Evolutionary conservation across 2,888 invertebrate species (phyloP).

Genomic region (Notodonta dromedarius): DNA sequence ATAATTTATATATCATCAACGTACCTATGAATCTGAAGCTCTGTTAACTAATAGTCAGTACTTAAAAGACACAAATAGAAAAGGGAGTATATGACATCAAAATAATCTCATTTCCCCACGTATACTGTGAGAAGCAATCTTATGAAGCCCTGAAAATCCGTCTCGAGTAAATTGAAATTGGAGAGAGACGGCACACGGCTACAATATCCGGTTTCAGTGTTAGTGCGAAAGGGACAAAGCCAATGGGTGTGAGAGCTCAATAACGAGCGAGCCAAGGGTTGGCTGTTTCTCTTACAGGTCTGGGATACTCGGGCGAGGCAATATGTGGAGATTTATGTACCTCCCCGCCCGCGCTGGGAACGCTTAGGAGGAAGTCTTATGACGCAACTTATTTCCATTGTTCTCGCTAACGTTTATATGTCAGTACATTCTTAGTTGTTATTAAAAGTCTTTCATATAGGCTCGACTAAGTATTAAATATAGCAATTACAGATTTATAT

Average conservation of each 20-base stretch:
- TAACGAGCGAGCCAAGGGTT: slow-evolving; percentile 84
- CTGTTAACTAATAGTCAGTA: too few species aligned
- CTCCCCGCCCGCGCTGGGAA: slow-evolving; percentile 57
- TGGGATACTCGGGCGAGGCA: slow-evolving; percentile 70
- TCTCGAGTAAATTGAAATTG: slow-evolving; percentile 84
- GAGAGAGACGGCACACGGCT: slow-evolving; percentile 66
- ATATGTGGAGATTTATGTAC: slow-evolving; percentile 82
- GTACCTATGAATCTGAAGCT: too few species aligned
- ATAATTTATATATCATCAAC: too few species aligned
- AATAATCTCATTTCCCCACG: slow-evolving; percentile 13
- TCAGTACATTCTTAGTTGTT: slow-evolving; percentile 23
- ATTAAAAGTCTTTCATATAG: slow-evolving; percentile 23
- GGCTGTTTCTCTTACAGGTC: slow-evolving; percentile 80
- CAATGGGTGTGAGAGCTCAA: slow-evolving; percentile 81
- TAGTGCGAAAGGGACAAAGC: slow-evolving; percentile 57
- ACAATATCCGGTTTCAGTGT: slow-evolving; percentile 33
- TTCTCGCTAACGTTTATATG: slow-evolving; percentile 49
- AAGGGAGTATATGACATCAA: neutral
- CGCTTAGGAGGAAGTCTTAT: slow-evolving; percentile 68
- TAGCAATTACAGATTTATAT: neutral
- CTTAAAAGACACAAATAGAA: neutral
- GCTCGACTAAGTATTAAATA: neutral
- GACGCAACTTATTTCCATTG: slow-evolving; percentile 70
- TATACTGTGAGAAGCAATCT: slow-evolving; percentile 55
- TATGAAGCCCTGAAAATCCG: slow-evolving; percentile 81